Evolutionary conservation across 2,888 invertebrate genomes (phyloP).

Genomic region (Diogma glabrata): DNA sequence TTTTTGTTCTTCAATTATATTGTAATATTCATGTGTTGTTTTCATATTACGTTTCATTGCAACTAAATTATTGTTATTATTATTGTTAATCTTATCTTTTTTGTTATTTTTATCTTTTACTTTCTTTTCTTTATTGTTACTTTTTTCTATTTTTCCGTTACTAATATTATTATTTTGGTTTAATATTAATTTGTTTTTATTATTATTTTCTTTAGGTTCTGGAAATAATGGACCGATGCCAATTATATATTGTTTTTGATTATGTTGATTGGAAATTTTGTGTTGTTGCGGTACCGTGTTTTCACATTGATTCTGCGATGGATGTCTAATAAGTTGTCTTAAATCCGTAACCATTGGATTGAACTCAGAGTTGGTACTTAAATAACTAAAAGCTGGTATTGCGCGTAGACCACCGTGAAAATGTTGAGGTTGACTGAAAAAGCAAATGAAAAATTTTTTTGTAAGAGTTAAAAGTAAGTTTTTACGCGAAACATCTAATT

Average conservation of each 20-base stretch:
- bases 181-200: background rate
- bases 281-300: background rate
- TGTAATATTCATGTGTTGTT: slow-evolving; percentile 19
- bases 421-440: background rate
- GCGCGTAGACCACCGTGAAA: background rate
- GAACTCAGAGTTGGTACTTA: slow-evolving; percentile 14
- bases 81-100: slow-evolving; percentile 17
- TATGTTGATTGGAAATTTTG: slow-evolving; percentile 4
- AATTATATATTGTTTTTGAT: no score
- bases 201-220: background rate
- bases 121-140: slow-evolving; percentile 13
- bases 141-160: background rate
- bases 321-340: background rate
- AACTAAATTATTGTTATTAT: slow-evolving; percentile 12
- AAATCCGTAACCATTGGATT: slow-evolving; percentile 7
- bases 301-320: background rate
- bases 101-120: slow-evolving; percentile 17
- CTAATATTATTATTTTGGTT: background rate
- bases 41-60: slow-evolving; percentile 18
- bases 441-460: no score
- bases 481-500: no score
- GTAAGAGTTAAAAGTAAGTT: no score
- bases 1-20: slow-evolving; percentile 17
- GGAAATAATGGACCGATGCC: background rate
- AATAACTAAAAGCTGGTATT: slow-evolving; percentile 19